Conservation (phyloP, 2,113 vertebrate genomes). For the Tychaedon coryphoeus region DNA sequence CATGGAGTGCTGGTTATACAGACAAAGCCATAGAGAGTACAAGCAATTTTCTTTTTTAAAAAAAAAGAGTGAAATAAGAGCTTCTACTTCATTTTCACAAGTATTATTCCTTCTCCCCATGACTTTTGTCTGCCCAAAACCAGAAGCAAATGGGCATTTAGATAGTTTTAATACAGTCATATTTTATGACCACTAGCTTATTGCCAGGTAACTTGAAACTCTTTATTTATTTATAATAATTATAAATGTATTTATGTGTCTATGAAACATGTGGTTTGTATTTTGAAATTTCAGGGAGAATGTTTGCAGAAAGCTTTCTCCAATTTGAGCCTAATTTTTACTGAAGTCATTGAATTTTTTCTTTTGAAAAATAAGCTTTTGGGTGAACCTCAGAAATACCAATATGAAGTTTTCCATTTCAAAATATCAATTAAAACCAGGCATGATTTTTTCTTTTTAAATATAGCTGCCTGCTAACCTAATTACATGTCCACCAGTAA, state of each 20-base stretch:
- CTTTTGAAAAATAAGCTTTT: constrained; percentile 51
- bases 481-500: neutral
- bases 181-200: constrained; percentile 23
- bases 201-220: constrained; percentile 47
- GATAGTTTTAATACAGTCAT: neutral
- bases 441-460: constrained; percentile 9
- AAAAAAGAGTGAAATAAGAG: neutral
- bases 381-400: constrained; percentile 30
- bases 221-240: constrained; percentile 46
- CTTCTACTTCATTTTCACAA: constrained; percentile 10
- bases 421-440: constrained; percentile 57
- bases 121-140: constrained; percentile 4
- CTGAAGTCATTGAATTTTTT: constrained; percentile 46
- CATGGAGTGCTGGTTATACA: neutral
- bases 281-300: constrained; percentile 20
- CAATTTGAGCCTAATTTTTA: constrained; percentile 17
- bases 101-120: neutral
- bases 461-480: constrained; percentile 20
- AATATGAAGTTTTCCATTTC: constrained; percentile 31
- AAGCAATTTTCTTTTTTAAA: neutral
- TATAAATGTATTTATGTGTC: constrained; percentile 27
- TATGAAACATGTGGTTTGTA: constrained; percentile 37
- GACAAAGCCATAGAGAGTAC: neutral
- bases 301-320: constrained; percentile 18
- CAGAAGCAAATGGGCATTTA: neutral